Percentiles rank a stretch among this genome's conserved stretches.
These are phyloP conservation scores for Molorchus minor DNA, from an alignment of 2,888 invertebrate genomes.

Conservation along the genomic window DNA sequence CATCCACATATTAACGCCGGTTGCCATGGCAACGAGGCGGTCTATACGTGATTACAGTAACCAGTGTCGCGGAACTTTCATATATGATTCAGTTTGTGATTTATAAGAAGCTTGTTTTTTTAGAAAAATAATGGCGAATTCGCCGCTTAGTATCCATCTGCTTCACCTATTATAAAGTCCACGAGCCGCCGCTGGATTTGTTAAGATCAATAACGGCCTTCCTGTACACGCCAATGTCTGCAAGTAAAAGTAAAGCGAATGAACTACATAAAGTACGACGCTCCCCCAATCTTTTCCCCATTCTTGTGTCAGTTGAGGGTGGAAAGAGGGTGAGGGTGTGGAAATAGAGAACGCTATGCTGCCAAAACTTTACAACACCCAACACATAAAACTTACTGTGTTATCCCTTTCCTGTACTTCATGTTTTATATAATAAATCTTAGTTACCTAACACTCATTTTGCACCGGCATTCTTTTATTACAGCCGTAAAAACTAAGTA, in stretches of 20 bases:
- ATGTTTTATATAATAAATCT: constrained; percentile 12
- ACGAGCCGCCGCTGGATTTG: too few species aligned
- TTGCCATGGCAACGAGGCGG: too few species aligned
- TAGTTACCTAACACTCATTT: background rate
- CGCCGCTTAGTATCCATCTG: too few species aligned
- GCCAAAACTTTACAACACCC: constrained; percentile 5
- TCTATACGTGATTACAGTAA: too few species aligned
- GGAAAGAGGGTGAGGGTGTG: constrained; percentile 26
- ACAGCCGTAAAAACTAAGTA: constrained; percentile 5
- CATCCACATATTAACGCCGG: too few species aligned
- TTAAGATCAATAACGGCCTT: too few species aligned
- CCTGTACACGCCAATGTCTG: constrained; percentile 10
- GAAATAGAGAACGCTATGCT: constrained; percentile 13
- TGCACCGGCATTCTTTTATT: constrained; percentile 5
- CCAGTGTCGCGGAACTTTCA: too few species aligned
- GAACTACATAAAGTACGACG: constrained; percentile 39
- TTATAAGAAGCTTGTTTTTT: too few species aligned
- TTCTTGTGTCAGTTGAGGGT: constrained; percentile 24
- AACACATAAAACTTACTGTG: constrained; percentile 9
- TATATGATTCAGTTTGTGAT: too few species aligned
- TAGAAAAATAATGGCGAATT: too few species aligned
- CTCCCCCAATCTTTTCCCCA: constrained; percentile 21
- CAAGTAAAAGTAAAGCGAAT: constrained; percentile 33
- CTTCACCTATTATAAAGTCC: too few species aligned
- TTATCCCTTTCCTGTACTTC: constrained; percentile 2